Evolutionary conservation across 2,113 vertebrate genomes (phyloP).

Genomic region (Bubalus kerabau): DNA sequence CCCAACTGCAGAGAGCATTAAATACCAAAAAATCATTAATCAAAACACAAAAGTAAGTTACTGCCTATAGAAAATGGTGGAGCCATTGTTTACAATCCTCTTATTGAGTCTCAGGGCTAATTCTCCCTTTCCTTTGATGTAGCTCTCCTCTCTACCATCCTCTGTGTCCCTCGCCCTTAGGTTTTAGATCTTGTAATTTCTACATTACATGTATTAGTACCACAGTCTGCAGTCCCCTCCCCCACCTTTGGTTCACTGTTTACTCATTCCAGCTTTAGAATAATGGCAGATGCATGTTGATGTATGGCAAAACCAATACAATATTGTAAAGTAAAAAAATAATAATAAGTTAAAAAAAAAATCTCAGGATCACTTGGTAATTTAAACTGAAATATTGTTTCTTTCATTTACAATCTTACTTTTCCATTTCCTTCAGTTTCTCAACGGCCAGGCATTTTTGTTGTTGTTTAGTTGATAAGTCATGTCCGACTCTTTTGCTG

Average conservation of each 20-base stretch:
- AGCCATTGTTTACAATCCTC: neutral
- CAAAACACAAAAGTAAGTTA: neutral
- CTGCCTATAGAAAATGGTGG: neutral
- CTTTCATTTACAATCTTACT: neutral
- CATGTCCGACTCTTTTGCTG: neutral
- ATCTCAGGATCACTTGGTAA: neutral
- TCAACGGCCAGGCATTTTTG: neutral
- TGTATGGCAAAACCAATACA: too few relatives aligned
- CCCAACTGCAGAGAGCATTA: neutral
- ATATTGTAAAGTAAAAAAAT: too few relatives aligned
- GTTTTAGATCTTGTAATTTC: constrained; percentile 14
- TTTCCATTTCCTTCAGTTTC: constrained; percentile 2
- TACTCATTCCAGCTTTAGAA: neutral
- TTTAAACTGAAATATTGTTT: constrained; percentile 22
- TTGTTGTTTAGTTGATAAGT: neutral
- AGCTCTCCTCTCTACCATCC: neutral
- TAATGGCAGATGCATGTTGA: neutral
- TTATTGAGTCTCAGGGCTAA: neutral
- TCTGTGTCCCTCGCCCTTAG: neutral
- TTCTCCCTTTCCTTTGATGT: neutral
- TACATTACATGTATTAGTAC: neutral
- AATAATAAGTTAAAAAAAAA: too few relatives aligned
- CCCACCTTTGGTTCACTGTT: neutral
- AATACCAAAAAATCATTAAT: constrained; percentile 7
- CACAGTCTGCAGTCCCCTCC: neutral